phyloP scores from a whole-genome alignment of 2,888 invertebrate genomes.

The Petrophora chlorosata region DNA sequence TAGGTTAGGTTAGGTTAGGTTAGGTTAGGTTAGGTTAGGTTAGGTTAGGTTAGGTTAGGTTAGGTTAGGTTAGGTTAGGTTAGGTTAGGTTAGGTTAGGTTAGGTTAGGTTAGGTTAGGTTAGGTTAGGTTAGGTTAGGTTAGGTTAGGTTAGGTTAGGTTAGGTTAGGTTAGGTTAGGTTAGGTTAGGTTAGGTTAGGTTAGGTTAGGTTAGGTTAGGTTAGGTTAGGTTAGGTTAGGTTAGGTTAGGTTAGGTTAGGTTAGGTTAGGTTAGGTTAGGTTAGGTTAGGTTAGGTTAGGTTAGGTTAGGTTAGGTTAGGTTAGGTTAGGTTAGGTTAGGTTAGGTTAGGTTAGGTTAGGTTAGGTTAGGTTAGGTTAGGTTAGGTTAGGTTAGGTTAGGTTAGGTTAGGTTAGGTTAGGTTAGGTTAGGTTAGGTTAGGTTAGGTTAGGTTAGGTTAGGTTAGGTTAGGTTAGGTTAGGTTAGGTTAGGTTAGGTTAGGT shows the following conservation, averaged over 20 bases:
- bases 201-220: conserved; percentile 3
- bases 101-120: conserved; percentile 6
- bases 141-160: conserved; percentile 6
- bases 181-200: conserved; percentile 7
- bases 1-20: conserved; percentile 7
- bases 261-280: conserved; percentile 8
- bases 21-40: conserved; percentile 15
- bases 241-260: conserved; percentile 1
- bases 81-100: conserved; percentile 5
- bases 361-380: conserved; percentile 10
- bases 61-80: conserved; percentile 6
- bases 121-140: conserved; percentile 7
- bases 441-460: conserved; percentile 10
- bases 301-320: conserved; percentile 9
- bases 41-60: conserved; percentile 14
- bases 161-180: conserved; percentile 7
- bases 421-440: conserved; percentile 10
- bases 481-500: conserved; percentile 10
- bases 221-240: conserved; percentile 7
- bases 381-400: conserved; percentile 10
- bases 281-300: conserved; percentile 9
- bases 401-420: conserved; percentile 10
- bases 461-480: conserved; percentile 10
- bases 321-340: conserved; percentile 10
- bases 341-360: conserved; percentile 10